Base-by-base conservation (phyloP, 2,797 vertebrate species). In the Pseudopleuronectes americanus region DNA sequence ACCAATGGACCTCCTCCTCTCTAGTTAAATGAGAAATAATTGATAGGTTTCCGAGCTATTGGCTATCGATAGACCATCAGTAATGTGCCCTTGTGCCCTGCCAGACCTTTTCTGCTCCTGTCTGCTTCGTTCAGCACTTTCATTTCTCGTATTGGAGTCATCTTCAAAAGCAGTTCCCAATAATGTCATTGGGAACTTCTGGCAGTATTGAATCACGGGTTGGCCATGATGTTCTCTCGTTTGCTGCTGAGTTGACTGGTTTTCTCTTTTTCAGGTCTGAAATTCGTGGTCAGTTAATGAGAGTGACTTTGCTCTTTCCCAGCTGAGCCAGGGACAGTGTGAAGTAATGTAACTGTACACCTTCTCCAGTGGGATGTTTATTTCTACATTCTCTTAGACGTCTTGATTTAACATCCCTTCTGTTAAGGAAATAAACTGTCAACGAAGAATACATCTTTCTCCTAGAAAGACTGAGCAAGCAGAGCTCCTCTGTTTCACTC, bases 61-160 rank as follows among this genome's bases (percentile, higher is more conserved):
- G 86, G 31, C 19, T 86, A 82, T 81, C 85, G 89, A 92, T 86
- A 88, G 83, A 57, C 68, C 81, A 83, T 85, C 83, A 82, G 82
- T 84, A 80, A 85, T 77, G 80, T 66, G 52, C 56, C 77, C 89
- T 80, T 33, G 45, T 68, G 74, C 36, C 80, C 56, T 56, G 52
- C 68, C 65, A 74, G 69, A 53, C 31, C 53, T 79, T 87, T 88
- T 78, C 84, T 87, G 82, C 52, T 69, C 58, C 43, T 38, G 57
- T 84, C 57, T 83, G 71, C 89, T 65, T 79, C 28, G 31, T 56
- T 90, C 89, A 91, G 90, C 84, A 90, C 82, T 89, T 94, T 87
- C 68, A 64, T 61, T 79, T 84, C 71, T 84, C 87, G 89, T 86
- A 84, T 74, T 83, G 54, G 73, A 81, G 71, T 84, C 81, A 87